phyloP scores from a whole-genome alignment of 2,888 invertebrate genomes.

The Ceraclea dissimilis region DNA sequence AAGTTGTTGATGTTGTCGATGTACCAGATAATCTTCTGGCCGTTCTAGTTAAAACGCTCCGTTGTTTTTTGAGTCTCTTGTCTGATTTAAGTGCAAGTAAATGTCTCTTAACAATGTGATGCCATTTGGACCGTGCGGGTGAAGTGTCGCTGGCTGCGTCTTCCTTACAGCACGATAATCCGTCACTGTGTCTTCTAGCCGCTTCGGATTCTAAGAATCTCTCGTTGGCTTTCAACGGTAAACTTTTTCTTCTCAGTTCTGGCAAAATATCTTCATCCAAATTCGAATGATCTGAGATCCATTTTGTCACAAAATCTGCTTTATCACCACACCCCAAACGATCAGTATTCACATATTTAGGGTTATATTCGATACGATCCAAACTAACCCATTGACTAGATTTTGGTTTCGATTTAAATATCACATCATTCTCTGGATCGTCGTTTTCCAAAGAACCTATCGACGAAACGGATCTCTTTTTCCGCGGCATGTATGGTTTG shows the following conservation, averaged over 20 bases:
- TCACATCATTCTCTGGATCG: constrained; percentile 46
- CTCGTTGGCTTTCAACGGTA: constrained; percentile 47
- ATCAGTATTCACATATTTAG: constrained; percentile 24
- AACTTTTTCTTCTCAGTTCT: constrained; percentile 44
- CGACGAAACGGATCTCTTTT: constrained; percentile 48
- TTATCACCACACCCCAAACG: constrained; percentile 47
- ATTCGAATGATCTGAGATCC: constrained; percentile 48
- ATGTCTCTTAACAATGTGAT: constrained; percentile 46
- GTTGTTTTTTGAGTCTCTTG: constrained; percentile 43
- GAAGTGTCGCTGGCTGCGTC: constrained; percentile 48
- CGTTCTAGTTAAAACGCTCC: constrained; percentile 46
- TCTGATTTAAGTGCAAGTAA: constrained; percentile 44
- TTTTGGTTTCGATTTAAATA: constrained; percentile 50
- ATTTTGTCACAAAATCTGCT: constrained; percentile 46
- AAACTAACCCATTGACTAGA: constrained; percentile 52
- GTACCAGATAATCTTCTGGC: constrained; percentile 42
- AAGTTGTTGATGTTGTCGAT: constrained; percentile 34
- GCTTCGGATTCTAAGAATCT: constrained; percentile 37
- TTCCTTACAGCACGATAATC: constrained; percentile 47
- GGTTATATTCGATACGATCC: constrained; percentile 39
- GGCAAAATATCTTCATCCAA: constrained; percentile 40
- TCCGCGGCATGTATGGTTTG: constrained; percentile 41
- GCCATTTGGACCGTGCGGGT: constrained; percentile 43
- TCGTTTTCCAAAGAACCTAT: constrained; percentile 49
- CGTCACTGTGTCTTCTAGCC: constrained; percentile 37